Evolutionary conservation across 2,113 vertebrate species (phyloP).

Genomic region (Pelmatolapia mariae): DNA sequence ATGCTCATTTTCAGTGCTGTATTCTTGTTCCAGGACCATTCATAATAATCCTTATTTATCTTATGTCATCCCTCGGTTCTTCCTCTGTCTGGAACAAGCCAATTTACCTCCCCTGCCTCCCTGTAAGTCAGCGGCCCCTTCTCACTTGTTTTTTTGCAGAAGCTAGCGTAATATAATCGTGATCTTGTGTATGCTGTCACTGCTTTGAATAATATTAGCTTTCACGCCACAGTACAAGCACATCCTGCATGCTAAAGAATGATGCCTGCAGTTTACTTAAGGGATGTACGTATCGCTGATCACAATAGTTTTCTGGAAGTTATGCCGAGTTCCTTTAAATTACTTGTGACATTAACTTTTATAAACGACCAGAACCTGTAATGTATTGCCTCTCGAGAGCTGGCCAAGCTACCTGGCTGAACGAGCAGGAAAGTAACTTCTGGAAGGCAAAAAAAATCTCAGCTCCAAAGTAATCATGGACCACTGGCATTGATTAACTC

Average conservation of each 20-base stretch:
- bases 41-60: background rate
- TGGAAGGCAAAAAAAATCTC: background rate
- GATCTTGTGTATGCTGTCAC: background rate
- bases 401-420: background rate
- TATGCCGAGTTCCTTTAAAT: background rate
- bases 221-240: background rate
- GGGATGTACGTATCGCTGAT: background rate
- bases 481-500: background rate
- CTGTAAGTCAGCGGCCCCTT: background rate
- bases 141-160: background rate
- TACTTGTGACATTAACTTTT: background rate
- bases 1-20: background rate
- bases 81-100: background rate
- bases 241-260: background rate
- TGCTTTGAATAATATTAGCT: background rate
- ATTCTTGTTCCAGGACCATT: background rate
- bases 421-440: background rate
- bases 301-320: background rate
- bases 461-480: background rate
- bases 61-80: background rate
- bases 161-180: background rate
- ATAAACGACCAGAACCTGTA: background rate
- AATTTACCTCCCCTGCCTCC: background rate
- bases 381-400: background rate
- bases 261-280: background rate